Conservation (phyloP, 1,140 invertebrate species). For the Drosophila pallidifrons region DNA sequence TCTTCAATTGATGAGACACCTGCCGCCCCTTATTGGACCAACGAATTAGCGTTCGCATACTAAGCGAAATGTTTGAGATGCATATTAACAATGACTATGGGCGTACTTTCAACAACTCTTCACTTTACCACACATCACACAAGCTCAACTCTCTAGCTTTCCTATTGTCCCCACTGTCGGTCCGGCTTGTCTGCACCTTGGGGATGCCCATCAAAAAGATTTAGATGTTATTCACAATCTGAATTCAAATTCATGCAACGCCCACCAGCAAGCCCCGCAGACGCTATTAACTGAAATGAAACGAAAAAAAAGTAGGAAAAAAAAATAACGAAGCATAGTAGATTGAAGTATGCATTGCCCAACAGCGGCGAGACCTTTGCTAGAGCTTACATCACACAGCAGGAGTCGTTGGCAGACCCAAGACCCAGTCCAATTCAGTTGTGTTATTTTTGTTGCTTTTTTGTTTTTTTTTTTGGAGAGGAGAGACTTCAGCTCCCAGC, state of each 20-base stretch:
- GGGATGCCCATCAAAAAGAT: conserved; percentile 27
- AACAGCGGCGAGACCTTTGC: conserved; percentile 48
- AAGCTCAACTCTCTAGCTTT: neutral
- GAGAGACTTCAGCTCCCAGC: conserved; percentile 26
- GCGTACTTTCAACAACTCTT: conserved; percentile 27
- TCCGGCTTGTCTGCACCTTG: conserved; percentile 18
- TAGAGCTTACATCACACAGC: conserved; percentile 70
- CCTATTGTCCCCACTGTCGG: neutral
- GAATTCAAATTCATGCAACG: conserved; percentile 37
- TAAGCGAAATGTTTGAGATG: conserved; percentile 62
- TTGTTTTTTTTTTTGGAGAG: neutral
- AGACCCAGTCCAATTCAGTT: conserved; percentile 22
- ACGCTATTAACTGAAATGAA: neutral
- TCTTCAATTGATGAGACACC: conserved; percentile 52
- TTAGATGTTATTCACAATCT: conserved; percentile 19
- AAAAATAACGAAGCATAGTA: neutral
- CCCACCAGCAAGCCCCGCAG: conserved; percentile 8
- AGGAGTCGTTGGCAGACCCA: conserved; percentile 51
- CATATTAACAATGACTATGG: conserved; percentile 51
- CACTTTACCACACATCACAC: neutral
- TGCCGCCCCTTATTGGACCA: conserved; percentile 56
- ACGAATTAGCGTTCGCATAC: conserved; percentile 55
- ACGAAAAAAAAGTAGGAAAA: neutral
- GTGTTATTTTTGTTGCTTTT: too few species aligned
- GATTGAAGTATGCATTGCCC: conserved; percentile 24